Conservation (phyloP, 2,113 vertebrate species). For the Mesitornis unicolor region DNA sequence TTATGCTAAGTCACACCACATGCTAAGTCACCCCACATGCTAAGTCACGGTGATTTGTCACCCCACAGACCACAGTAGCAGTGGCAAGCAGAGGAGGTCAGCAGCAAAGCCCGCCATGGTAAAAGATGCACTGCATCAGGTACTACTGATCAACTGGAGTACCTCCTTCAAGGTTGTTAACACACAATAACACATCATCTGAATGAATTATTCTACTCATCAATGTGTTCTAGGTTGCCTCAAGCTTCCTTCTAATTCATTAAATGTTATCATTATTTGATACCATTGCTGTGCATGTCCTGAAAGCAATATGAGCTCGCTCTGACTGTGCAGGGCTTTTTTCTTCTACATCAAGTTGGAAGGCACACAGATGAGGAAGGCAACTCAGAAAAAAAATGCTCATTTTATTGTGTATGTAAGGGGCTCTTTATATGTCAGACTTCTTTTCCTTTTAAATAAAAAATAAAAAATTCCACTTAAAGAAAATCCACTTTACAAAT, state of each 20-base stretch:
- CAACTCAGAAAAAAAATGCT: neutral
- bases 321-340: neutral
- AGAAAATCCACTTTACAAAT: neutral
- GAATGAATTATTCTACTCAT: neutral
- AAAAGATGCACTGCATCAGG: neutral
- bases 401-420: neutral
- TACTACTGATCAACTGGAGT: neutral
- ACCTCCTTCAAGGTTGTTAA: neutral
- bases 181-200: neutral
- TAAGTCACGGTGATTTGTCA: neutral
- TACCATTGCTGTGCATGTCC: neutral
- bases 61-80: rapidly evolving
- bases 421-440: neutral
- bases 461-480: too few species aligned
- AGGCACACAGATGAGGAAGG: neutral
- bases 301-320: neutral
- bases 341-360: neutral
- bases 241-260: neutral
- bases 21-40: rapidly evolving
- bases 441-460: neutral
- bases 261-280: neutral
- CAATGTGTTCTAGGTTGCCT: neutral
- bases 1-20: rapidly evolving
- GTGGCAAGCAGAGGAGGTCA: neutral
- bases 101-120: neutral